Percentiles rank a stretch among this genome's conserved stretches.
These are phyloP conservation scores for Carduelis carduelis DNA, from an alignment of 2,797 vertebrate genomes.

Conservation along the genomic window DNA sequence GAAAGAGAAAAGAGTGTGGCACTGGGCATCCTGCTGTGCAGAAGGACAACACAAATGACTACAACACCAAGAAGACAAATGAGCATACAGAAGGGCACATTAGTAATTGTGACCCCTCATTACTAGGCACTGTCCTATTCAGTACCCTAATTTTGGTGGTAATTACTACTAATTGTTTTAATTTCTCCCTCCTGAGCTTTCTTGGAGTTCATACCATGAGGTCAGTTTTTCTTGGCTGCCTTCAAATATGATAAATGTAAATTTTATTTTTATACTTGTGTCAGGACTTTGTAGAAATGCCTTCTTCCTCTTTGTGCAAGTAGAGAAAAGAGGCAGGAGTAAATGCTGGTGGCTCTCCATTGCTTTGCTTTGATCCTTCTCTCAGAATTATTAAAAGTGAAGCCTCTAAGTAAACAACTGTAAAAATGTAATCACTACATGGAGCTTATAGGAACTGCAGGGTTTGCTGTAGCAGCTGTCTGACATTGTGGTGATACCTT, in stretches of 20 bases:
- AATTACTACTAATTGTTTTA: conserved; percentile 57
- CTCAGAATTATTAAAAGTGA: conserved; percentile 3
- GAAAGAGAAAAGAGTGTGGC: background rate
- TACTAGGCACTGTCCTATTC: conserved; percentile 18
- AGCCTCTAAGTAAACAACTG: conserved; percentile 20
- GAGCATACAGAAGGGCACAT: background rate
- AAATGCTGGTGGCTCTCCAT: background rate
- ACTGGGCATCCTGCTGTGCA: background rate
- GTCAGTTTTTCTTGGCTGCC: conserved; percentile 3
- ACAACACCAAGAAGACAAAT: conserved; percentile 22
- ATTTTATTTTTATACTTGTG: conserved; percentile 23
- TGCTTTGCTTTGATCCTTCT: conserved; percentile 21
- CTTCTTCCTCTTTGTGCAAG: background rate
- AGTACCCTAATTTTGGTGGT: conserved; percentile 13
- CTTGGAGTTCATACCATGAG: background rate
- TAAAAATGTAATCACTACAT: no score
- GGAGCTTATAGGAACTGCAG: background rate
- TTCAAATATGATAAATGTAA: conserved; percentile 36
- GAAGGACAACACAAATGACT: conserved; percentile 10
- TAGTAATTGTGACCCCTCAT: background rate
- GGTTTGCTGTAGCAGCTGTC: background rate
- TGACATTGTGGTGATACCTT: background rate
- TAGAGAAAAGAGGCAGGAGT: background rate
- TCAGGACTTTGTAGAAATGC: background rate
- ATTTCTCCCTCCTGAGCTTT: conserved; percentile 28